Evolutionary conservation across 2,113 vertebrate species (phyloP), one percentile per base, ranked within the genome.

Genomic region (Sialia sialis): DNA sequence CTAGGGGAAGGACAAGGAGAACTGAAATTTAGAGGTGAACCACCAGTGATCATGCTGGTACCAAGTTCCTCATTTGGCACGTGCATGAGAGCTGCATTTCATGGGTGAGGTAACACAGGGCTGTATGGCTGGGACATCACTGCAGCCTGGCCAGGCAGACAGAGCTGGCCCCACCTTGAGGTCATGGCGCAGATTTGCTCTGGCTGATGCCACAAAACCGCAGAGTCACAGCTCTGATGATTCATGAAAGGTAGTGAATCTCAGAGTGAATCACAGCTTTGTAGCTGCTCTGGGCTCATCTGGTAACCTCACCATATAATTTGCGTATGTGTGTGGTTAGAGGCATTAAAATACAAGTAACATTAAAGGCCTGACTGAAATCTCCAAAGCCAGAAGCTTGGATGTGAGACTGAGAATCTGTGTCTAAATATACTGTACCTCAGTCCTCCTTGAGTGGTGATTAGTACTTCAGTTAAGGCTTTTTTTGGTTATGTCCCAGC

Each of bases 351-450:
- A 69, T 89, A 60, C 36, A 68, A 84, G 43, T 73, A 89, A 64
- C 77, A 68, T 97, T 83, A 81, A 94, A 94, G 74, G 36, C 60
- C 41, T 87, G 34, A 29, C 79, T 95, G 72, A 94, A 91, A 56
- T 83, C 72, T 89, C 74, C 39, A 60, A 89, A 88, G 43, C 63
- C 87, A 90, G 82, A 77, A 90, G 36, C 44, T 72, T 95, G 80
- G 41, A 93, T 15, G 1, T 38, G 56, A 85, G 76, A 84, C 68
- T 96, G 41, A 93, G 44, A 38, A 68, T 56, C 59, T 84, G 23
- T 75, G 79, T 94, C 70, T 92, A 90, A 95, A 68, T 38, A 68
- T 74, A 73, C 32, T 15, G 16, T 72, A 39, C 59, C 43, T 93
- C 67, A 78, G 89, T 76, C 36, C 27, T 93, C 38, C 13, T 32